Percentiles rank a stretch among this genome's conserved stretches.
phyloP scores from a whole-genome alignment of 1,140 invertebrate genomes.

The Venturia canescens region DNA sequence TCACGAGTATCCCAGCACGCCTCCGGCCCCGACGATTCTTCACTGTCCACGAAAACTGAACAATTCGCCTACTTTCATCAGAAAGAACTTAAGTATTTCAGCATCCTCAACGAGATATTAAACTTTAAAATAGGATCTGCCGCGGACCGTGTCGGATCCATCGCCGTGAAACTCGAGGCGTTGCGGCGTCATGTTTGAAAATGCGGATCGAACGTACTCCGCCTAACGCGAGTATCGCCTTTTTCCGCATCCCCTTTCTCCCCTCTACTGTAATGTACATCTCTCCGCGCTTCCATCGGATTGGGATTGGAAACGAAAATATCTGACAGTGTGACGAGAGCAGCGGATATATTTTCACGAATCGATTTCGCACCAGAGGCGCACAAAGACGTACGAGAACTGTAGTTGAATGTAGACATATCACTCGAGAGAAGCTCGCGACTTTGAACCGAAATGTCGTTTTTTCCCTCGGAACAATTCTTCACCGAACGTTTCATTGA shows the following conservation, averaged over 20 bases:
- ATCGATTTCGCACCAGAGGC: background rate
- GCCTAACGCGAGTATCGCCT: background rate
- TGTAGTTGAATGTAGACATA: no score
- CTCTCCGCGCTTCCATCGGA: background rate
- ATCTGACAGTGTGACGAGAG: background rate
- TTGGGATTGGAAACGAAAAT: conserved; percentile 6
- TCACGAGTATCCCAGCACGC: background rate
- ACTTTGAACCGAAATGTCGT: no score
- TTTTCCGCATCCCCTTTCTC: background rate
- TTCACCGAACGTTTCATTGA: no score
- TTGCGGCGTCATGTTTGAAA: no score
- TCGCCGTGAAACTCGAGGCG: no score
- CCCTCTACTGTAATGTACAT: background rate
- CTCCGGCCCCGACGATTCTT: background rate
- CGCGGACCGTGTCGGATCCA: no score
- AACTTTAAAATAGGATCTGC: background rate
- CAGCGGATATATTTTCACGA: background rate
- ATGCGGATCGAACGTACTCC: no score
- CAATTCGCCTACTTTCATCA: background rate
- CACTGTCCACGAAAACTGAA: conserved; percentile 5
- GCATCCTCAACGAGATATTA: no score
- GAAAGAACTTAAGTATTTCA: no score
- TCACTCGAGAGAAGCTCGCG: no score
- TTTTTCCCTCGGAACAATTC: no score
- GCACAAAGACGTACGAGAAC: background rate